Evolutionary conservation across 2,113 vertebrate species (phyloP).

Genomic region (Turnix velox): DNA sequence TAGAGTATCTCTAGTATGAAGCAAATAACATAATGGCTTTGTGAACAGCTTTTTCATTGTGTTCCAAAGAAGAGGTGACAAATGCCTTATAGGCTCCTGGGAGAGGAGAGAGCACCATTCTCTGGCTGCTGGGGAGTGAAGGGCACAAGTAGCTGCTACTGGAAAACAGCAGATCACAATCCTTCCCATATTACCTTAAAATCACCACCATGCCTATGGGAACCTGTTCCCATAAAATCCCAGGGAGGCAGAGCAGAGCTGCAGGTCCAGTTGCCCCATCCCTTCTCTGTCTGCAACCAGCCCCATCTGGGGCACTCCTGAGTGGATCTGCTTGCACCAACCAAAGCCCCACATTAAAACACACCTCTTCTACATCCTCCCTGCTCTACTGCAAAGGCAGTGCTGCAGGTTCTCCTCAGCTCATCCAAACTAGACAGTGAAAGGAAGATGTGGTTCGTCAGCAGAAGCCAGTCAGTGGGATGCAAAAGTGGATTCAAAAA

Average conservation of each 20-base stretch:
- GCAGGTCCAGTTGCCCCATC: conserved; percentile 16
- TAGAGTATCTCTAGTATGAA: not conserved
- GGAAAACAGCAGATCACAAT: not conserved
- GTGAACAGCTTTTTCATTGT: not conserved
- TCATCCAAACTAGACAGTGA: not conserved
- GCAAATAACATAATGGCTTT: not conserved
- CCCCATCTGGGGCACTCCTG: not conserved
- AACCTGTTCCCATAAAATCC: not conserved
- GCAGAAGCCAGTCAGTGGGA: not conserved
- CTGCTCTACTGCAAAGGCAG: not conserved
- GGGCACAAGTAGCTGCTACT: not conserved
- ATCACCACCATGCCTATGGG: not conserved
- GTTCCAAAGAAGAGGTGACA: not conserved
- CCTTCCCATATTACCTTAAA: not conserved
- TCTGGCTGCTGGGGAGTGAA: not conserved
- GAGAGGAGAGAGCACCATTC: not conserved
- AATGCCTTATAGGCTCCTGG: accelerated
- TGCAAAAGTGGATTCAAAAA: not conserved
- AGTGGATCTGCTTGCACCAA: not conserved
- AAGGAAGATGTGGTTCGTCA: accelerated
- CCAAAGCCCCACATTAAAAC: not conserved
- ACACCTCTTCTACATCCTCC: not conserved
- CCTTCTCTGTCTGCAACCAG: not conserved
- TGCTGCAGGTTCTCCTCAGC: not conserved
- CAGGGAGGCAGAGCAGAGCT: not conserved